These are phyloP conservation scores for Lacerta agilis DNA, from an alignment of 2,797 vertebrate genomes.

Conservation along the genomic window DNA sequence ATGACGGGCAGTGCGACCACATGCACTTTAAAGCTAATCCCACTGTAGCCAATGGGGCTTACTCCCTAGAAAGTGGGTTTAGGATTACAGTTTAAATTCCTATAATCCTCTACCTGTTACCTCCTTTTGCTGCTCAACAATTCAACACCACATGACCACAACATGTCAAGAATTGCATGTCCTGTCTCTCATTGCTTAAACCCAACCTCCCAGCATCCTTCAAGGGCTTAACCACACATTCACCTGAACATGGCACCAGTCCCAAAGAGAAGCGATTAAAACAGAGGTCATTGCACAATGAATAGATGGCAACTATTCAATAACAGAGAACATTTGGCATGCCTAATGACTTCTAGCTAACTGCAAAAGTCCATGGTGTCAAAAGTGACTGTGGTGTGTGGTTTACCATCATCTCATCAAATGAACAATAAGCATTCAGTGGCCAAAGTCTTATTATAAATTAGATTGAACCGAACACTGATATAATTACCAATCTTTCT, in stretches of 20 bases:
- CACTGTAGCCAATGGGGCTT: background rate
- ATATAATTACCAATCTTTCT: constrained; percentile 56
- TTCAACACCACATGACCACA: constrained; percentile 11
- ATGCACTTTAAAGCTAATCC: background rate
- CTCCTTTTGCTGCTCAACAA: background rate
- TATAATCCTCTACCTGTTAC: background rate
- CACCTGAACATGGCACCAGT: constrained; percentile 23
- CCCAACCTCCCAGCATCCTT: background rate
- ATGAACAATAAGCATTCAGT: constrained; percentile 45
- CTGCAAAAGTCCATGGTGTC: constrained; percentile 63
- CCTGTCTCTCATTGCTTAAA: constrained; percentile 28
- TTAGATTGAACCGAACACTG: constrained; percentile 49
- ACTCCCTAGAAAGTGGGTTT: background rate
- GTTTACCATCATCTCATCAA: constrained; percentile 44
- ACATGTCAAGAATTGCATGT: background rate
- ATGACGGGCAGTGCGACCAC: background rate
- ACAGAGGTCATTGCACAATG: constrained; percentile 47
- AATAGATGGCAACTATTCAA: constrained; percentile 46
- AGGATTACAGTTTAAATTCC: background rate
- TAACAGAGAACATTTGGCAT: constrained; percentile 61
- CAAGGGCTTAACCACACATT: background rate
- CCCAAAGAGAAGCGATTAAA: constrained; percentile 30
- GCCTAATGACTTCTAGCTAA: constrained; percentile 67
- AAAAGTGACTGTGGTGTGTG: constrained; percentile 31
- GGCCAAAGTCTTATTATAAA: constrained; percentile 51